Conservation (phyloP, 37 sponge, comb jelly and placozoan genomes). For the Crambe crambe region DNA sequence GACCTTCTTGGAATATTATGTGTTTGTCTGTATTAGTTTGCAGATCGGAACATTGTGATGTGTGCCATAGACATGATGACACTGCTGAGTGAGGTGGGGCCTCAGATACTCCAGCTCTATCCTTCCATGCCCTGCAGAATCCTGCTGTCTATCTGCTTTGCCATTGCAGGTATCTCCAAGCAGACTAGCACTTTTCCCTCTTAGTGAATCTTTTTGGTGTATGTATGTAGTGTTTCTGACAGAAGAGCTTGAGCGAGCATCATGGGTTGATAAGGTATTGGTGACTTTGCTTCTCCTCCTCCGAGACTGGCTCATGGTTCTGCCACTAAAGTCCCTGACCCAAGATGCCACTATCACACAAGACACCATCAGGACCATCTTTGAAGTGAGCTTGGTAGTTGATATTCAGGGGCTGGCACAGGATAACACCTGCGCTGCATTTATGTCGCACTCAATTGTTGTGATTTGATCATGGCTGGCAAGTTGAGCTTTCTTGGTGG, state of each 20-base stretch:
- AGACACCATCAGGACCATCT: neutral
- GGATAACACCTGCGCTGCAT: neutral
- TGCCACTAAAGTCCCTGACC: slow-evolving; percentile 27
- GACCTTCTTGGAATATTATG: neutral
- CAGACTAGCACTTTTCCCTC: neutral
- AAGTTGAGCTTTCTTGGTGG: too few relatives aligned
- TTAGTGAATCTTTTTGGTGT: slow-evolving; percentile 1
- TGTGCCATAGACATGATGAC: slow-evolving; percentile 85
- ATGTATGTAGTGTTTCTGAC: slow-evolving; percentile 23
- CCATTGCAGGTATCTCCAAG: slow-evolving; percentile 39
- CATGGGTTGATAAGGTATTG: slow-evolving; percentile 41
- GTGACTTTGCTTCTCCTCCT: slow-evolving; percentile 59
- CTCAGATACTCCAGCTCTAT: slow-evolving; percentile 33
- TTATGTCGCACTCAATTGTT: too few relatives aligned
- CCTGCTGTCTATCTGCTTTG: slow-evolving; percentile 36
- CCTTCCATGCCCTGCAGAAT: slow-evolving; percentile 28
- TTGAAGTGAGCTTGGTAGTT: neutral
- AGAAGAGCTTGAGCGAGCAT: slow-evolving; percentile 10
- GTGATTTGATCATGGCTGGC: too few relatives aligned
- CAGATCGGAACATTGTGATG: slow-evolving; percentile 60
- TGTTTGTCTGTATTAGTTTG: slow-evolving; percentile 44
- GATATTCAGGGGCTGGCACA: too few relatives aligned
- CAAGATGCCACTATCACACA: neutral
- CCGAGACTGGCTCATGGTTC: slow-evolving; percentile 71
- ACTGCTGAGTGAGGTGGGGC: slow-evolving; percentile 46